These are phyloP conservation scores for Mya arenaria DNA, from an alignment of 1,140 invertebrate species.

Conservation along the genomic window DNA sequence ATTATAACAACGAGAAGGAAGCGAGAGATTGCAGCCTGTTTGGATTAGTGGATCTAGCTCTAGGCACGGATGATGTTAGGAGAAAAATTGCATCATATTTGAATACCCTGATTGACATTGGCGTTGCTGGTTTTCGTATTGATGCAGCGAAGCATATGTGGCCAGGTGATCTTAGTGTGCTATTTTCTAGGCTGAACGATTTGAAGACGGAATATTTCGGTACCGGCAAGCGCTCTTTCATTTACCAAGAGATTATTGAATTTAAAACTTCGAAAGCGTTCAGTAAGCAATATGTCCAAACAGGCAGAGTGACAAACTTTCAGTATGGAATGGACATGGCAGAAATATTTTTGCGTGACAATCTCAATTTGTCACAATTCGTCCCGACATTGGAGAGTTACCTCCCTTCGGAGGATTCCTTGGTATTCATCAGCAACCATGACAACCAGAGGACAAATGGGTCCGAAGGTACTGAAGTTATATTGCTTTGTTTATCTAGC, in stretches of 20 bases:
- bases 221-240: conserved; percentile 63
- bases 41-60: conserved; percentile 88
- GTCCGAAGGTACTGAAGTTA: neutral
- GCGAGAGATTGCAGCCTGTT: too few relatives aligned
- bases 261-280: neutral
- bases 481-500: neutral
- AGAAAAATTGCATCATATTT: conserved; percentile 80
- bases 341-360: neutral
- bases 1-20: too few relatives aligned
- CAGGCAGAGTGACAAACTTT: neutral
- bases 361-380: neutral
- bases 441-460: neutral
- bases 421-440: neutral
- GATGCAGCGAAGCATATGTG: conserved; percentile 74
- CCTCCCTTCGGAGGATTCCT: neutral
- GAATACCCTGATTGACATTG: conserved; percentile 84
- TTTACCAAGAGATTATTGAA: conserved; percentile 90
- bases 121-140: conserved; percentile 86
- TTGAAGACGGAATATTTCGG: conserved; percentile 71
- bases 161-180: conserved; percentile 62
- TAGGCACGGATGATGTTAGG: conserved; percentile 85
- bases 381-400: neutral
- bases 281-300: neutral
- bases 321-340: neutral
- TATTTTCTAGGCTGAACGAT: conserved; percentile 84